Conservation (phyloP, 1,140 invertebrate genomes). For the Lepidurus couesii region DNA sequence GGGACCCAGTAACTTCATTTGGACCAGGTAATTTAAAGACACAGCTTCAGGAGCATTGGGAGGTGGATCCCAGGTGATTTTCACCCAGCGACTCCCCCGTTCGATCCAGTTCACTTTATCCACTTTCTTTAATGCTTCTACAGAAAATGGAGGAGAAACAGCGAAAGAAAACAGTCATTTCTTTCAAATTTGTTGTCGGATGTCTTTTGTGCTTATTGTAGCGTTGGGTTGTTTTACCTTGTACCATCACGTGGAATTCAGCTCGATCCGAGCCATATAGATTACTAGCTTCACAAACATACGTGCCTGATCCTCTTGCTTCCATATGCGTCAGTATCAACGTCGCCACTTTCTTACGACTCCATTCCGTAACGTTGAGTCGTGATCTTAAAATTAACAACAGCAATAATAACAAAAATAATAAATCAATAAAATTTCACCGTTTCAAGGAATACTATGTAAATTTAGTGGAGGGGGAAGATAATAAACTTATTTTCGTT, state of each 20-base stretch:
- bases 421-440: no score
- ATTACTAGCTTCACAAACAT: slow-evolving; percentile 37
- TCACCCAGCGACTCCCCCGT: neutral
- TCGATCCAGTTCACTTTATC: slow-evolving; percentile 26
- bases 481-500: no score
- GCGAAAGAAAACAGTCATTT: slow-evolving; percentile 42
- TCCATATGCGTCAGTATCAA: slow-evolving; percentile 31
- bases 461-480: no score
- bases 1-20: slow-evolving; percentile 16
- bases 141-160: slow-evolving; percentile 24
- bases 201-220: neutral
- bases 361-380: neutral
- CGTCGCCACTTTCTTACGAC: slow-evolving; percentile 29
- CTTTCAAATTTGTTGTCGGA: neutral
- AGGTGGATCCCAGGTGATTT: slow-evolving; percentile 9
- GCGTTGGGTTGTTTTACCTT: neutral
- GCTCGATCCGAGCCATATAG: slow-evolving; percentile 24
- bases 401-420: no score
- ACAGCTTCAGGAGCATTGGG: neutral
- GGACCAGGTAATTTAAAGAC: slow-evolving; percentile 27
- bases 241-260: slow-evolving; percentile 28
- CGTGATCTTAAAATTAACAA: neutral
- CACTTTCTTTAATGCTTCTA: slow-evolving; percentile 1
- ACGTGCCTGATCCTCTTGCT: slow-evolving; percentile 33
- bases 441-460: no score